Percentiles rank a stretch among this genome's conserved stretches.
Evolutionary conservation across 1,140 invertebrate genomes (phyloP).

Genomic region (Listronotus bonariensis): DNA sequence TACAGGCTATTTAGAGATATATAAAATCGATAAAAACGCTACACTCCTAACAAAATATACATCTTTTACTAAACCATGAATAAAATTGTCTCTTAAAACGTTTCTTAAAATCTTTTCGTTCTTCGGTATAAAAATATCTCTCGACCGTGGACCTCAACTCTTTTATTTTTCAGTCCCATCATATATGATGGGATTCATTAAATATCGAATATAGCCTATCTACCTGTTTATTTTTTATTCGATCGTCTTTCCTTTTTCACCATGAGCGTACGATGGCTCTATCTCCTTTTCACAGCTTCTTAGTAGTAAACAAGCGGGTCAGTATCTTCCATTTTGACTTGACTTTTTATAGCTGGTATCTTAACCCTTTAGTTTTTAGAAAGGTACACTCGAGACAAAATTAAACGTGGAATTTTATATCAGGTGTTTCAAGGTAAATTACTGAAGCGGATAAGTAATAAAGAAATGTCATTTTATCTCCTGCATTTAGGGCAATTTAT

Average conservation of each 20-base stretch:
- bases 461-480: too few species aligned
- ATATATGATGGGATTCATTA: slow-evolving; percentile 30
- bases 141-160: slow-evolving; percentile 2
- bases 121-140: slow-evolving; percentile 9
- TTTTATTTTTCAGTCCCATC: slow-evolving; percentile 22
- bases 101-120: slow-evolving; percentile 3
- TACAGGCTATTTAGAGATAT: too few species aligned
- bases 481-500: too few species aligned
- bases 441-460: too few species aligned
- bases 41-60: background rate
- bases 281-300: slow-evolving; percentile 25
- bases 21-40: too few species aligned
- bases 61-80: slow-evolving; percentile 1
- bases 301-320: slow-evolving; percentile 36
- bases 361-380: slow-evolving; percentile 37
- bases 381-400: slow-evolving; percentile 27
- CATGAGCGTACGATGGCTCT: background rate
- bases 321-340: slow-evolving; percentile 28
- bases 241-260: slow-evolving; percentile 19
- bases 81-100: slow-evolving; percentile 1
- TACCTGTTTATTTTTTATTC: slow-evolving; percentile 38
- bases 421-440: too few species aligned
- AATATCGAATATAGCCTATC: slow-evolving; percentile 36
- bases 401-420: slow-evolving; percentile 1
- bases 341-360: slow-evolving; percentile 35